Evolutionary conservation across 2,888 invertebrate genomes (phyloP).

Genomic region (Dromius quadrimaculatus): DNA sequence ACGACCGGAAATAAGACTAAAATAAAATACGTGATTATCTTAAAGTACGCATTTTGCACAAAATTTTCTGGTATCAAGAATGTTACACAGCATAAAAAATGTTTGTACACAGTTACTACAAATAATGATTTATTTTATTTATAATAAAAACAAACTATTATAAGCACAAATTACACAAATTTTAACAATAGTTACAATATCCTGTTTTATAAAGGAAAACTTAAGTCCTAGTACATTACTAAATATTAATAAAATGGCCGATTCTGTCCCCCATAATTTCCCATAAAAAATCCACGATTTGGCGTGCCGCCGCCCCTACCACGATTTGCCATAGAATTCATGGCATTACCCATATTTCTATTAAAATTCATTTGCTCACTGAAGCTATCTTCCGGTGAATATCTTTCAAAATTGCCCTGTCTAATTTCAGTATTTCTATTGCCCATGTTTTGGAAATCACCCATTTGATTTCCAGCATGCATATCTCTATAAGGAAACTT

Average conservation of each 20-base stretch:
- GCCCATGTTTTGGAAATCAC: constrained; percentile 22
- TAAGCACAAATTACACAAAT: too few relatives aligned
- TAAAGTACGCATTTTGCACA: too few relatives aligned
- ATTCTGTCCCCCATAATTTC: constrained; percentile 21
- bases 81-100: too few relatives aligned
- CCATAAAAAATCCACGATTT: constrained; percentile 9
- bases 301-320: background rate
- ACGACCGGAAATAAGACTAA: too few relatives aligned
- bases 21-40: too few relatives aligned
- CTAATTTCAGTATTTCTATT: background rate
- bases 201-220: too few relatives aligned
- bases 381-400: constrained; percentile 37
- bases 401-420: constrained; percentile 11
- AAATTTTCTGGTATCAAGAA: too few relatives aligned
- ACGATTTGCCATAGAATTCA: background rate
- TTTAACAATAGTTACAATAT: too few relatives aligned
- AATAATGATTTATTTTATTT: too few relatives aligned
- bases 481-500: constrained; percentile 14
- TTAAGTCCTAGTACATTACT: too few relatives aligned
- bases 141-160: too few relatives aligned
- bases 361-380: constrained; percentile 24
- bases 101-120: too few relatives aligned
- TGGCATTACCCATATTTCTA: background rate
- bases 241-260: constrained; percentile 32
- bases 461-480: constrained; percentile 11